phyloP scores from a whole-genome alignment of 2,888 invertebrate species.

The Ophion ellenae region DNA sequence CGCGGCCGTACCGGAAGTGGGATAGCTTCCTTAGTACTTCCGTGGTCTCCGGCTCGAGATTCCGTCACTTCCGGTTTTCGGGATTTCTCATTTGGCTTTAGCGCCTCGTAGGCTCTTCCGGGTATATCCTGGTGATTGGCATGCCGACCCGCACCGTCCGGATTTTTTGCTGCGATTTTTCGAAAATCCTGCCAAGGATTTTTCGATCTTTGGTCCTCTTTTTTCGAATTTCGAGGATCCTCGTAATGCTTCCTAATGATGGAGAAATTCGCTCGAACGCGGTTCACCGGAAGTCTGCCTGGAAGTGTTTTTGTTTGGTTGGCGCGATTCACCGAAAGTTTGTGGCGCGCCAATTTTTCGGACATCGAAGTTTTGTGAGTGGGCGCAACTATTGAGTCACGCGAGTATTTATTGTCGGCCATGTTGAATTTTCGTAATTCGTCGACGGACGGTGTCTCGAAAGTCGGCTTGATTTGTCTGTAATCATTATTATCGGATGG shows the following conservation, averaged over 20 bases:
- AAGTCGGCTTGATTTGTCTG: slow-evolving; percentile 16
- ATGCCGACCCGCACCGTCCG: background rate
- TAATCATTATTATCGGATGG: background rate
- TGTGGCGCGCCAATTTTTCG: background rate
- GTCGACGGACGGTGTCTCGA: slow-evolving; percentile 30
- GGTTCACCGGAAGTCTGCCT: background rate
- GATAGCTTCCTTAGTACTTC: background rate
- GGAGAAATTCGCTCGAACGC: background rate
- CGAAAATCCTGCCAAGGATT: background rate
- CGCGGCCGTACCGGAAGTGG: slow-evolving; percentile 7
- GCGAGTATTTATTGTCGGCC: background rate
- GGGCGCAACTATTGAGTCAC: slow-evolving; percentile 29
- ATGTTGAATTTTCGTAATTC: slow-evolving; percentile 7
- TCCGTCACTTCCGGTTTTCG: background rate
- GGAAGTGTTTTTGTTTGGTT: background rate
- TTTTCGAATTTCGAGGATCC: background rate
- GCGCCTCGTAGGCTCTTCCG: background rate
- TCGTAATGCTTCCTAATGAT: background rate
- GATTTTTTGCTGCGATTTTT: background rate
- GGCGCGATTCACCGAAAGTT: background rate
- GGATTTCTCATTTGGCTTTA: slow-evolving; percentile 8
- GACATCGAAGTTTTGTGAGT: slow-evolving; percentile 20
- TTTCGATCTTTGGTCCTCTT: background rate
- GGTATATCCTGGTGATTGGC: slow-evolving; percentile 20
- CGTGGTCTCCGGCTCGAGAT: background rate